Evolutionary conservation across 2,113 vertebrate genomes (phyloP).

Genomic region (Fregata magnificens): DNA sequence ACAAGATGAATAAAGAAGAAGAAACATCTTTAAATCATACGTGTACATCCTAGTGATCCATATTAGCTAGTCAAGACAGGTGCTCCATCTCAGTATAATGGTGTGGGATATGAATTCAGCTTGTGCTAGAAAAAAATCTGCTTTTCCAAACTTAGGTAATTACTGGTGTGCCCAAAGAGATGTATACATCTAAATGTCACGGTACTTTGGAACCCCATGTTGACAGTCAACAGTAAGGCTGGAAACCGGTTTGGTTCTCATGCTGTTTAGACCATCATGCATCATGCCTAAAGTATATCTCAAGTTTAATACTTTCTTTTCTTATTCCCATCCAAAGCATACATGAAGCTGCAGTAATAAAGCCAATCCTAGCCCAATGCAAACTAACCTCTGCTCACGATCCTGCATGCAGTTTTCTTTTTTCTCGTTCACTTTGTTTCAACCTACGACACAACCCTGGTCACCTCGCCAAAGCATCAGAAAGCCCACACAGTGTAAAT

Average conservation of each 20-base stretch:
- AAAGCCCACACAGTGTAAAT: not conserved
- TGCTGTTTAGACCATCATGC: not conserved
- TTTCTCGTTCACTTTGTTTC: not conserved
- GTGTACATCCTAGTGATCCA: not conserved
- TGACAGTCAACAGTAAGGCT: not conserved
- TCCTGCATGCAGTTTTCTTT: not conserved
- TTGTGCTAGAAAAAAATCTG: not conserved
- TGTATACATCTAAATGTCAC: accelerated
- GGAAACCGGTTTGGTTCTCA: not conserved
- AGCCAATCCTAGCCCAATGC: not conserved
- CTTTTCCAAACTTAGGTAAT: not conserved
- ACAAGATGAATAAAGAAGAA: not conserved
- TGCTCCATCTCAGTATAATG: not conserved
- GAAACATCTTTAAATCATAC: not conserved
- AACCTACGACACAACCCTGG: not conserved
- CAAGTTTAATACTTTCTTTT: not conserved
- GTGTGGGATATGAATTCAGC: not conserved
- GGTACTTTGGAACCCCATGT: not conserved
- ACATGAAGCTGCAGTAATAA: not conserved
- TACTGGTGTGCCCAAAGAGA: not conserved
- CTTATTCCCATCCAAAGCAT: not conserved
- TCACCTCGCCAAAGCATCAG: not conserved
- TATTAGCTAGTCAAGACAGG: not conserved
- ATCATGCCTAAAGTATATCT: not conserved
- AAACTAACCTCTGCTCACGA: not conserved